Conservation (phyloP, 2,113 vertebrate species). For the Hippolais icterina region DNA sequence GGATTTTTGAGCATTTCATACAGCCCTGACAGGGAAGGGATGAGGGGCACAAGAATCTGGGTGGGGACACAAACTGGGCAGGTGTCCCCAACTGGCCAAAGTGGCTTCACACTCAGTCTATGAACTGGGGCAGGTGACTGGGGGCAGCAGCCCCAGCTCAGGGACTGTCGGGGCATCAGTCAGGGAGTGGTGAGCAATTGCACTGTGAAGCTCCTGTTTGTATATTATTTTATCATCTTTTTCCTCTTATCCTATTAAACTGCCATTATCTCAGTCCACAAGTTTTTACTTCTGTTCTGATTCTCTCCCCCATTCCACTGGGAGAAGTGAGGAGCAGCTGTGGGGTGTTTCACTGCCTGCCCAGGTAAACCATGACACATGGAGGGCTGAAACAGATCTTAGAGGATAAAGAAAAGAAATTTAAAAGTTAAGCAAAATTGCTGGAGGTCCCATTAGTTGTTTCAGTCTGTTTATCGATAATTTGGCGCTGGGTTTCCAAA, state of each 20-base stretch:
- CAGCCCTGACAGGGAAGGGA: background rate
- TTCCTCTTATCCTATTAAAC: background rate
- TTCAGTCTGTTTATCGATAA: conserved; percentile 56
- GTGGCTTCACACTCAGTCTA: background rate
- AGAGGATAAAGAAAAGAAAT: background rate
- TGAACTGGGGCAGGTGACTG: background rate
- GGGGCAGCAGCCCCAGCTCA: background rate
- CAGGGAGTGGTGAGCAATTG: background rate
- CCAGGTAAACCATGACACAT: rapidly evolving
- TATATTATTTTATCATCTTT: background rate
- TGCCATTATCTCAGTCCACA: background rate
- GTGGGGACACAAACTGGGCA: background rate
- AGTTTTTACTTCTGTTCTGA: background rate
- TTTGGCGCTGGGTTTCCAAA: conserved; percentile 80
- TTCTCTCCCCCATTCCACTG: background rate
- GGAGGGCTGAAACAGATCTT: background rate
- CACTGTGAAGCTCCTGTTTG: background rate
- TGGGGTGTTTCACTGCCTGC: background rate
- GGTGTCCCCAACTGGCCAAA: background rate
- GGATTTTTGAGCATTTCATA: background rate
- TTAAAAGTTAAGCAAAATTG: conserved; percentile 38
- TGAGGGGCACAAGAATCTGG: background rate
- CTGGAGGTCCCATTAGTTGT: background rate
- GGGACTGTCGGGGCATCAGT: background rate
- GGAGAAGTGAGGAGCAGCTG: background rate